Evolutionary conservation across 2,113 vertebrate genomes (phyloP).

Genomic region (Scatophagus argus): DNA sequence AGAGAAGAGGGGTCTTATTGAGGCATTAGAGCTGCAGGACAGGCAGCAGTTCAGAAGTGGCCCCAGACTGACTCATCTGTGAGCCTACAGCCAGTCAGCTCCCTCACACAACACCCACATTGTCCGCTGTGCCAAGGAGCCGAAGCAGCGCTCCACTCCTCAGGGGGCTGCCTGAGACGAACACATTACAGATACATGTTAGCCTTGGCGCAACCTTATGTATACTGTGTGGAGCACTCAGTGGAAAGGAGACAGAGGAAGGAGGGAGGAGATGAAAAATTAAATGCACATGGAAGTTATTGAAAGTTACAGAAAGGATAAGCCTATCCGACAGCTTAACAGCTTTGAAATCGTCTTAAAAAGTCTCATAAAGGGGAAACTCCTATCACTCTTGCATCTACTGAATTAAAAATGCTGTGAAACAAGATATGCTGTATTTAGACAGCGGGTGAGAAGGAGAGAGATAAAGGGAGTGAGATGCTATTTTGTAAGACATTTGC

Average conservation of each 20-base stretch:
- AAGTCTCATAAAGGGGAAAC: constrained; percentile 45
- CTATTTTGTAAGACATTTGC: constrained; percentile 32
- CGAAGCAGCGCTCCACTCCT: constrained; percentile 82
- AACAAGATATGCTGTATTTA: constrained; percentile 45
- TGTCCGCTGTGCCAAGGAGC: constrained; percentile 91
- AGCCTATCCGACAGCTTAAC: constrained; percentile 53
- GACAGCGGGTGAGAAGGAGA: constrained; percentile 24
- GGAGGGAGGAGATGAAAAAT: constrained; percentile 73
- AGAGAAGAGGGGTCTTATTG: constrained; percentile 65
- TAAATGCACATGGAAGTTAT: constrained; percentile 74
- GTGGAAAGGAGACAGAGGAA: constrained; percentile 65
- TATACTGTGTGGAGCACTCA: constrained; percentile 71
- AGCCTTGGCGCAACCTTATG: constrained; percentile 80
- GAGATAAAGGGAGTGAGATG: constrained; percentile 25
- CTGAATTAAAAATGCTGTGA: constrained; percentile 42
- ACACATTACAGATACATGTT: constrained; percentile 84
- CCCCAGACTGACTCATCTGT: constrained; percentile 93
- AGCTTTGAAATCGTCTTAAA: constrained; percentile 47
- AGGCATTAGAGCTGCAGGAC: constrained; percentile 63
- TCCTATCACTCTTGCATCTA: constrained; percentile 44
- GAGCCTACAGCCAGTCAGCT: constrained; percentile 85
- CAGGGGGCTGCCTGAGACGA: constrained; percentile 74
- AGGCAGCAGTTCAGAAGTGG: constrained; percentile 83
- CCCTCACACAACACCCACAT: constrained; percentile 95
- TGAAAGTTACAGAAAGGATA: constrained; percentile 53